Evolutionary conservation across 2,888 invertebrate species (phyloP), one percentile per base, ranked within the genome.

Genomic region (Agrochola lota): DNA sequence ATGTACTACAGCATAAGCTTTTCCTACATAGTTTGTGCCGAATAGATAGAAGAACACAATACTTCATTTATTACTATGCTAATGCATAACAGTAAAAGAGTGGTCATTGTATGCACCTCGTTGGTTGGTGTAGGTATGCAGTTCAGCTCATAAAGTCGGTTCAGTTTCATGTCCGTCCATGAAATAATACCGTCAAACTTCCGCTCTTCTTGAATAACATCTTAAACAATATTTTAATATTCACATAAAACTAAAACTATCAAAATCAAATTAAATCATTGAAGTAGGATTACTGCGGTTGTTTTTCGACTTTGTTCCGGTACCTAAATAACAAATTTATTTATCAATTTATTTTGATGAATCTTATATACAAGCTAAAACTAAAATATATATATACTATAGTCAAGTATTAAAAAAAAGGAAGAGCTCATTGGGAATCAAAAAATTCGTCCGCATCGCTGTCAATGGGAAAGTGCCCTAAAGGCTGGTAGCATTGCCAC

Each of bases 181-280:
- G 26, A 78, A 70, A 63, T 57, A 63, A 49, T 78, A 63, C 0
- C 20, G 46, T 57, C 46, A 71, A 77, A 78, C 35, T 70, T 49
- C 9, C 23, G 62, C 46, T 26, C n/a, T 17, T 62, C 26, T 26
- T 71, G 55, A 71, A 78, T 46, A 55, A 71, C 35, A 70, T 30
- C 20, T 43, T 30, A 35, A 15, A 20, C 23, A 70, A 62, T 30
- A 62, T 55, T 77, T 77, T 77, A 23, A 77, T 63, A 30, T 71
- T 57, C 57, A 43, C 15, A 63, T 79, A 78, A 63, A 71, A 57
- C 26, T 26, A n/a, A 26, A 35, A 63, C 46, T 46, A 15, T 70
- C 11, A 62, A 77, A 77, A 46, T 46, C 3, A 35, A 46, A 71
- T 46, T 46, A 62, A 63, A 20, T 49, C 15, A 9, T 23, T 52